Percentiles rank a stretch among this genome's conserved stretches.
Evolutionary conservation across 1,140 invertebrate species (phyloP).

Genomic region (Orchestia grillus): DNA sequence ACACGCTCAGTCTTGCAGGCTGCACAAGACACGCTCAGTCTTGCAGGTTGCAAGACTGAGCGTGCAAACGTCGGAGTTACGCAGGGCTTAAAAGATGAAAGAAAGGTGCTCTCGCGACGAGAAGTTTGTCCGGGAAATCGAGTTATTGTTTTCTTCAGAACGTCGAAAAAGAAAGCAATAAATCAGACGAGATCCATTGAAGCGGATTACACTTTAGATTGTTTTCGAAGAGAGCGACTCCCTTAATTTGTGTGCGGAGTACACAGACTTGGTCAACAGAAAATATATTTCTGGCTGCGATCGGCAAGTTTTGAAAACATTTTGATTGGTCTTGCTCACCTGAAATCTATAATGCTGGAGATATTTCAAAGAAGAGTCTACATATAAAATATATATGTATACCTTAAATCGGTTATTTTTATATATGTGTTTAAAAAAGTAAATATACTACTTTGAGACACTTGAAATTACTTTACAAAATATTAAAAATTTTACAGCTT

Average conservation of each 20-base stretch:
- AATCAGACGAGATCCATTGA: neutral
- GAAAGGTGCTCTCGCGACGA: neutral
- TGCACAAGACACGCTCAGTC: too few relatives aligned
- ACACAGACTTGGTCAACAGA: neutral
- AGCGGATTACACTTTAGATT: slow-evolving; percentile 16
- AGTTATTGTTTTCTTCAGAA: neutral
- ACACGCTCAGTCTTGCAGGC: too few relatives aligned
- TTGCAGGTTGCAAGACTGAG: too few relatives aligned
- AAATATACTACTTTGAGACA: too few relatives aligned
- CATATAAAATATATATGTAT: too few relatives aligned
- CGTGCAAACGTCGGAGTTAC: too few relatives aligned
- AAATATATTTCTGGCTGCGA: neutral
- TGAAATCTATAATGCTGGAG: neutral
- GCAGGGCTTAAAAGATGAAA: neutral
- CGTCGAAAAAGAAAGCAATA: neutral
- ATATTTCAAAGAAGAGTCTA: too few relatives aligned
- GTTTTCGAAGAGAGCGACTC: neutral
- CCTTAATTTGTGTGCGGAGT: neutral
- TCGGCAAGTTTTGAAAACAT: neutral
- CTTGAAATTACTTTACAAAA: too few relatives aligned
- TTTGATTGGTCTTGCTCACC: neutral
- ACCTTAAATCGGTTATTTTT: too few relatives aligned
- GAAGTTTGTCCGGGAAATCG: neutral
- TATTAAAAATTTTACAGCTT: too few relatives aligned
- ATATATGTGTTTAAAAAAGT: too few relatives aligned